Evolutionary conservation across 2,113 vertebrate genomes (phyloP).

Genomic region (Pristiophorus japonicus): DNA sequence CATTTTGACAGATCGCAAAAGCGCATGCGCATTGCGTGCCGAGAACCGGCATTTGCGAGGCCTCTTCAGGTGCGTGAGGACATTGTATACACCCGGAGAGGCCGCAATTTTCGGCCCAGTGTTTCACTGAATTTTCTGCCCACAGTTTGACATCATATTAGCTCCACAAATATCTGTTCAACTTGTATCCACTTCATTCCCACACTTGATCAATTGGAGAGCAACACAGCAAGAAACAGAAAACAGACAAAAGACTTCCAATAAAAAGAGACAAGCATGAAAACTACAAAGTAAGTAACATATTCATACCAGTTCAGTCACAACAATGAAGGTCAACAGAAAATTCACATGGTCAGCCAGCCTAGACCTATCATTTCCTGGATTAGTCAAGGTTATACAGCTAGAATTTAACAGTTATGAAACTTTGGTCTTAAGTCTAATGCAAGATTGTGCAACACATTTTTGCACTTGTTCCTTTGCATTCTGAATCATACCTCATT

Average conservation of each 20-base stretch:
- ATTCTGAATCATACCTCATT: not conserved
- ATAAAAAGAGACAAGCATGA: not conserved
- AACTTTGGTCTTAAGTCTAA: not conserved
- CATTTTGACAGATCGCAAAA: no score
- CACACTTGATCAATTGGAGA: not conserved
- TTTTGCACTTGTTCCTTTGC: not conserved
- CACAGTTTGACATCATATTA: not conserved
- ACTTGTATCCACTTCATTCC: not conserved
- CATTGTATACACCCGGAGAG: no score
- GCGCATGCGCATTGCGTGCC: no score
- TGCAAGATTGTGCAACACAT: no score
- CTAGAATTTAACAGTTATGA: not conserved
- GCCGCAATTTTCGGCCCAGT: no score
- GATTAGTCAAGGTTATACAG: not conserved
- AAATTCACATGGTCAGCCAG: not conserved
- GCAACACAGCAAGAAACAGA: not conserved
- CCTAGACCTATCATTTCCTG: not conserved
- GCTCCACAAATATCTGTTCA: not conserved
- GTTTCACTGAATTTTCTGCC: not conserved
- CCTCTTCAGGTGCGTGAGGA: no score
- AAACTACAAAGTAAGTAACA: not conserved
- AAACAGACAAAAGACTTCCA: not conserved
- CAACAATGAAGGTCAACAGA: slow-evolving; percentile 1
- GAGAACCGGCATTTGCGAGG: no score
- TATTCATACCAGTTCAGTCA: not conserved